Evolutionary conservation across 2,113 vertebrate species (phyloP).

Genomic region (Sylvilagus bachmani): DNA sequence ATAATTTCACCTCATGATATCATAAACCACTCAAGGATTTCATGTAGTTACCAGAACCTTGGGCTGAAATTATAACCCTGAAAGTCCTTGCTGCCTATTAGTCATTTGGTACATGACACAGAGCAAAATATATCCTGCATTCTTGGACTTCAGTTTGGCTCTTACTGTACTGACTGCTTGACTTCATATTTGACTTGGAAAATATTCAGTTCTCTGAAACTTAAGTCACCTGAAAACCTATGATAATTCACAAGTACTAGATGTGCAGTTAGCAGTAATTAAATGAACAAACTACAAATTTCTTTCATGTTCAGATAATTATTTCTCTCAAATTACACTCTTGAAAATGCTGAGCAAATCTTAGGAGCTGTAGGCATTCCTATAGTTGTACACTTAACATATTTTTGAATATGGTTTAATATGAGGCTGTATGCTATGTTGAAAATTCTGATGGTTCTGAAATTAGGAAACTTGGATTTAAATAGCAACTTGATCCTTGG

Average conservation of each 20-base stretch:
- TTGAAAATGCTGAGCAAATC: slow-evolving; percentile 21
- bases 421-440: background rate
- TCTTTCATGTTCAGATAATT: slow-evolving; percentile 51
- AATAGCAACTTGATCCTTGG: background rate
- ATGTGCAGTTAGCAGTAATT: slow-evolving; percentile 35
- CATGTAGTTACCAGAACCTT: slow-evolving; percentile 77
- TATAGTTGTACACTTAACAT: background rate
- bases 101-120: slow-evolving; percentile 66
- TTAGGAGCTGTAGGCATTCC: background rate
- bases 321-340: slow-evolving; percentile 52
- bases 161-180: slow-evolving; percentile 38
- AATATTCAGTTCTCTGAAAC: slow-evolving; percentile 48
- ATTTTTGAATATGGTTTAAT: slow-evolving; percentile 41
- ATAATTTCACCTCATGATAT: slow-evolving; percentile 76
- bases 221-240: slow-evolving; percentile 52
- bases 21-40: slow-evolving; percentile 79
- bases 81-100: slow-evolving; percentile 71
- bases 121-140: slow-evolving; percentile 64
- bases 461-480: slow-evolving; percentile 23
- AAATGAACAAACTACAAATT: slow-evolving; percentile 56
- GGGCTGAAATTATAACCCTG: slow-evolving; percentile 76
- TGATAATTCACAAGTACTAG: slow-evolving; percentile 57
- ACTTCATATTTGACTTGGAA: slow-evolving; percentile 54
- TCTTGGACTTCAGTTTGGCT: slow-evolving; percentile 65
- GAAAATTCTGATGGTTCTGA: slow-evolving; percentile 20